phyloP scores from a whole-genome alignment of 2,113 vertebrate genomes.

The Malurus alboscapulatus region DNA sequence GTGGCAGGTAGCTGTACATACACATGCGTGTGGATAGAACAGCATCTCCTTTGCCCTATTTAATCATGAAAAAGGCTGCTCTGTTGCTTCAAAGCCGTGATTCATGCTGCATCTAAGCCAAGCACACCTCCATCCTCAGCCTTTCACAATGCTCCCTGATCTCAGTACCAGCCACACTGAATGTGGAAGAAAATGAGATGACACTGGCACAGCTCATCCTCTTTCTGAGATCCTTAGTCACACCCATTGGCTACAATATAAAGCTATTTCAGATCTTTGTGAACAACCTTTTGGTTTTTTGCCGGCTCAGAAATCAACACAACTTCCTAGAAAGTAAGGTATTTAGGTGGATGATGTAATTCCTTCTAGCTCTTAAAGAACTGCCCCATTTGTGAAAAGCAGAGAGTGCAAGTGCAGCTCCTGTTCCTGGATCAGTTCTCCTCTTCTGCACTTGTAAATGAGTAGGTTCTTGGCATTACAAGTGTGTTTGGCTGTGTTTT shows the following conservation, averaged over 20 bases:
- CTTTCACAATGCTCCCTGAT: not conserved
- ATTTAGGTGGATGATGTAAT: not conserved
- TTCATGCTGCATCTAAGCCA: not conserved
- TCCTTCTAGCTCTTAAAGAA: not conserved
- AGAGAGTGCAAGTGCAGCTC: not conserved
- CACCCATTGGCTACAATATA: not conserved
- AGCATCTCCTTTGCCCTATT: not conserved
- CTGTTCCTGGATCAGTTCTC: not conserved
- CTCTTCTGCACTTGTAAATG: not conserved
- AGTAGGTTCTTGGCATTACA: not conserved
- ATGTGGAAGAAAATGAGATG: not conserved
- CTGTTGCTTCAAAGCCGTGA: not conserved
- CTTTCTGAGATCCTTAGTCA: not conserved
- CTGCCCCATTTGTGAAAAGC: not conserved
- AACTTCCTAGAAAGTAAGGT: not conserved
- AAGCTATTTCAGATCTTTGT: not conserved
- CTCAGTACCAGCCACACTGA: not conserved
- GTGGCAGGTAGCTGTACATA: not conserved
- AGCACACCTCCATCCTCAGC: not conserved
- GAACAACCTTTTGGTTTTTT: not conserved
- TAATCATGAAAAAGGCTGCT: not conserved
- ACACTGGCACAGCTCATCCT: not conserved
- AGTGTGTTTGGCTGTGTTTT: constrained; percentile 13
- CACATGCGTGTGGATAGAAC: accelerated
- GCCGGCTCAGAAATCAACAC: not conserved